Conservation (phyloP, 2,113 vertebrate genomes). For the Procavia capensis region DNA sequence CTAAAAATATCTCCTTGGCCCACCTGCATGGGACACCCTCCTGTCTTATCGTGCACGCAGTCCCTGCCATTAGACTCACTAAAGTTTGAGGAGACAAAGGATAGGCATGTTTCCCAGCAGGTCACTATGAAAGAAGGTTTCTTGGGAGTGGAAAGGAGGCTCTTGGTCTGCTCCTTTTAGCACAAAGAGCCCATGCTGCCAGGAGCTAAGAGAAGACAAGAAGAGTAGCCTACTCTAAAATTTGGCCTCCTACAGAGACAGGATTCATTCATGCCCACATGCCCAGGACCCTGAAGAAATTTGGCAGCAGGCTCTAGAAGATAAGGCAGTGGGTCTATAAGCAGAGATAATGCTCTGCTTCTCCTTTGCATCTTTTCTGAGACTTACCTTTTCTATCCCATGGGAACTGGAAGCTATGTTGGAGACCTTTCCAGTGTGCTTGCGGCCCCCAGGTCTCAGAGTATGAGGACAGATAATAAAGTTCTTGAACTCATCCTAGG, state of each 20-base stretch:
- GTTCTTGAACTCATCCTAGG: too few relatives aligned
- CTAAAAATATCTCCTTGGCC: slow-evolving; percentile 78
- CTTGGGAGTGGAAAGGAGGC: slow-evolving; percentile 45
- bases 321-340: neutral
- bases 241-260: slow-evolving; percentile 51
- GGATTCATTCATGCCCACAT: slow-evolving; percentile 58
- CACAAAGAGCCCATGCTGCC: slow-evolving; percentile 52
- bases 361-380: neutral
- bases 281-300: slow-evolving; percentile 61
- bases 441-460: neutral
- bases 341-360: neutral
- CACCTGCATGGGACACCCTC: slow-evolving; percentile 60
- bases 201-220: slow-evolving; percentile 16
- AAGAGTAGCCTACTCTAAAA: slow-evolving; percentile 52
- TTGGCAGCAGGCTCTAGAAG: slow-evolving; percentile 34
- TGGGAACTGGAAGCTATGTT: neutral
- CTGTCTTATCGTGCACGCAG: slow-evolving; percentile 40
- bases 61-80: slow-evolving; percentile 17
- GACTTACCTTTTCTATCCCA: neutral
- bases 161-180: slow-evolving; percentile 59
- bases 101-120: slow-evolving; percentile 53
- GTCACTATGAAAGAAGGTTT: slow-evolving; percentile 61
- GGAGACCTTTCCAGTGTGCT: neutral
- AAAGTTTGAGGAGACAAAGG: slow-evolving; percentile 65
- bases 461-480: too few relatives aligned